Evolutionary conservation across 2,113 vertebrate genomes (phyloP).

Genomic region (Myotis brandtii): DNA sequence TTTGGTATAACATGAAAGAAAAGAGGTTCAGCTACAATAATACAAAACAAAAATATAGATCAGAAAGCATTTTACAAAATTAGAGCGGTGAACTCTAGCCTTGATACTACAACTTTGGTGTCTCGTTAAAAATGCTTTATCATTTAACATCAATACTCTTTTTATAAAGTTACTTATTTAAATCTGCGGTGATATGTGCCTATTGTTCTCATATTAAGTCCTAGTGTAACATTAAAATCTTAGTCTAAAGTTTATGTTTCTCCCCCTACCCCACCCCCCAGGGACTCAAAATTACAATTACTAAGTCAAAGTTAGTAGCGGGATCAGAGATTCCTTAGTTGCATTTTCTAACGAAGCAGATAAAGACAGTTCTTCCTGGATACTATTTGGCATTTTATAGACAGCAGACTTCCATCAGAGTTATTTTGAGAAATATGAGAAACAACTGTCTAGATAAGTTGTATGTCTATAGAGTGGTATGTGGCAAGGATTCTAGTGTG

Average conservation of each 20-base stretch:
- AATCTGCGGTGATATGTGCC: neutral
- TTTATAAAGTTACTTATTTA: slow-evolving; percentile 30
- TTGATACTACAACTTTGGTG: slow-evolving; percentile 24
- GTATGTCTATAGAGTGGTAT: neutral
- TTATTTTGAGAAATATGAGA: slow-evolving; percentile 33
- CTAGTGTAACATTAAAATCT: slow-evolving; percentile 29
- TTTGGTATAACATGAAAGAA: slow-evolving; percentile 31
- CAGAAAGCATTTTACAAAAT: slow-evolving; percentile 45
- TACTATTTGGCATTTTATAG: neutral
- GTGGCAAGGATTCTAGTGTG: neutral
- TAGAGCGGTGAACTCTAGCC: neutral
- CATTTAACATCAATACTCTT: slow-evolving; percentile 7
- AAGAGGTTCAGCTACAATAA: neutral
- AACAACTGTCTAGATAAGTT: neutral
- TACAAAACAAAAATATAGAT: slow-evolving; percentile 42
- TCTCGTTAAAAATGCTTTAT: slow-evolving; percentile 12
- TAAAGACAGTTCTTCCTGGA: neutral
- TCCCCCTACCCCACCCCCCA: neutral
- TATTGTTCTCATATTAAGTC: slow-evolving; percentile 34
- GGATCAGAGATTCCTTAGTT: neutral
- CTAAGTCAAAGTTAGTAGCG: neutral
- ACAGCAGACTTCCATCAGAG: neutral
- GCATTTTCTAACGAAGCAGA: neutral
- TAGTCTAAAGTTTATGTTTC: neutral
- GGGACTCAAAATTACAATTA: slow-evolving; percentile 15